phyloP scores from a whole-genome alignment of 2,888 invertebrate species.

The Stenodema calcarata region DNA sequence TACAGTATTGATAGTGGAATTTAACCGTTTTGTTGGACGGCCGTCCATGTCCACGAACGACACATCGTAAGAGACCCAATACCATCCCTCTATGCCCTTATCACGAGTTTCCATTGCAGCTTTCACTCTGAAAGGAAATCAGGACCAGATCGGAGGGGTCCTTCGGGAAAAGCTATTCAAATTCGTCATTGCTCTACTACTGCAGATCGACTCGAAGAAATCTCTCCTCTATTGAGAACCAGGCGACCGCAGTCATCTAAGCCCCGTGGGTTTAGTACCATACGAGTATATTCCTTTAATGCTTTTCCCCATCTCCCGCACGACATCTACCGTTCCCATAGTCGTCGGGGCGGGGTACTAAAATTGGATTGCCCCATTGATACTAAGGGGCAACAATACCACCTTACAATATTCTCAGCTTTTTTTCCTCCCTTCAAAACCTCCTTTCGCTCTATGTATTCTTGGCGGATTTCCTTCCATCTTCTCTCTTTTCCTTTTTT shows the following conservation, averaged over 20 bases:
- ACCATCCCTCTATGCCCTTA: too few species aligned
- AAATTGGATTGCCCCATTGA: constrained; percentile 34
- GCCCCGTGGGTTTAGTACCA: neutral
- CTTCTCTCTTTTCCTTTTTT: neutral
- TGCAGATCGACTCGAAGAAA: neutral
- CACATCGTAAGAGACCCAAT: too few species aligned
- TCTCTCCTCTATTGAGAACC: neutral
- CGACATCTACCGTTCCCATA: neutral
- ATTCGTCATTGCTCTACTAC: neutral
- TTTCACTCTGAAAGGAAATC: neutral
- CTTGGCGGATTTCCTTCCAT: neutral
- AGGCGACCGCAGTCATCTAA: neutral
- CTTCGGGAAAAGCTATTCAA: neutral
- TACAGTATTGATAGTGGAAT: too few species aligned
- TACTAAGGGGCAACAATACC: neutral
- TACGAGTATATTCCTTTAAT: neutral
- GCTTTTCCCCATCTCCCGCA: neutral
- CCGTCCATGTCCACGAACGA: too few species aligned
- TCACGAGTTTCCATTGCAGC: too few species aligned
- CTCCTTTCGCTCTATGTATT: neutral
- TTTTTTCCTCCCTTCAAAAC: too few species aligned
- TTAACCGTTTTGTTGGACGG: too few species aligned
- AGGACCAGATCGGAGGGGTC: neutral
- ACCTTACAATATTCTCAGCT: neutral
- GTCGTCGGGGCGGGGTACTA: neutral